phyloP scores from a whole-genome alignment of 2,797 vertebrate genomes.

The Momotus momota region DNA sequence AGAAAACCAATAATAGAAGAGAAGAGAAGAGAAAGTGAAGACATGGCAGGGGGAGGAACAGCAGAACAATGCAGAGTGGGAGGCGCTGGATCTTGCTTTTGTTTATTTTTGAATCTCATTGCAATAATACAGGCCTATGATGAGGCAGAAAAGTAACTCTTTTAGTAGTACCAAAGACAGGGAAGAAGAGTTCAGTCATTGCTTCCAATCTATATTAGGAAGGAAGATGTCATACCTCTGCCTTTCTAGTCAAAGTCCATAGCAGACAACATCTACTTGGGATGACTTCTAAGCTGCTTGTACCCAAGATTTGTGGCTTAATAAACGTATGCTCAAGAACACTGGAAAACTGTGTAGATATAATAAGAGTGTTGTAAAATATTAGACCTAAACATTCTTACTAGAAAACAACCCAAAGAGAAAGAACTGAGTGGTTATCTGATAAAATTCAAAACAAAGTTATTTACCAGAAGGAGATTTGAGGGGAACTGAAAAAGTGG shows the following conservation, averaged over 20 bases:
- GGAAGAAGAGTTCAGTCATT: neutral
- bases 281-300: neutral
- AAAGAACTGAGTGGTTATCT: neutral
- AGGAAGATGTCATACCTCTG: neutral
- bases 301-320: neutral
- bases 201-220: neutral
- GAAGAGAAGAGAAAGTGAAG: neutral
- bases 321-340: neutral
- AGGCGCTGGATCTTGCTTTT: neutral
- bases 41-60: neutral
- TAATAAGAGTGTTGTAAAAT: neutral
- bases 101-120: neutral
- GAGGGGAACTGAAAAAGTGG: neutral
- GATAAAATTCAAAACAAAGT: neutral
- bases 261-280: neutral
- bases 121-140: rapidly evolving
- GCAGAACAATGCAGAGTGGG: neutral
- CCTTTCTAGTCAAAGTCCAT: neutral
- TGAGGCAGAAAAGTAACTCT: neutral
- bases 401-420: neutral
- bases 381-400: neutral
- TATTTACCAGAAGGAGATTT: neutral
- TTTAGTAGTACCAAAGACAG: neutral
- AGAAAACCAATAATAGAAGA: neutral
- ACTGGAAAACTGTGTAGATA: neutral